Base-by-base conservation (phyloP, 2,113 vertebrate genomes). In the Perca schrenkii region DNA sequence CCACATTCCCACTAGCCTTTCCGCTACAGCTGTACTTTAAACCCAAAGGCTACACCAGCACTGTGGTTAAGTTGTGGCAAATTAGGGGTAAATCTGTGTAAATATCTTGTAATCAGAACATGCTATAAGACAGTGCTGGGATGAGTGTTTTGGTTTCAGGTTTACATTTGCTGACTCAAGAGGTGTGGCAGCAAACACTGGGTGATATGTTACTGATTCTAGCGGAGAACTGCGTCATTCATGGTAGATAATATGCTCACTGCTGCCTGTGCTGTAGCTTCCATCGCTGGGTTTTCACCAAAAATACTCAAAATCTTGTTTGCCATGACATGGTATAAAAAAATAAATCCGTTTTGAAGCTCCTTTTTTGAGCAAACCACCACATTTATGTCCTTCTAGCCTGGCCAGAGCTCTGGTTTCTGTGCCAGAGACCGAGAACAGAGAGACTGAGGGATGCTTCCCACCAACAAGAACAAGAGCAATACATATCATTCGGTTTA, bases 391-490 rank as follows among this genome's bases (percentile, higher is more conserved):
- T 77, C 34, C 50, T 46, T 54, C 25, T 62, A 78, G 77, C 52
- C 22, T 1, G 46, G 69, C 68, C 57, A 81, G 36, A 52, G 66
- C 86, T 70, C 36, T 21, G 22, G 11, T 66, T 62, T 85, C 40
- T 77, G 73, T 83, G 71, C 61, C 66, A 86, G 46, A 60, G 74
- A 82, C 34, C 3, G 34, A 80, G 67, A 80, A 73, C 54, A 78
- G 67, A 68, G 82, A 69, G 76, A 22, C 62, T 69, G 56, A 80
- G 65, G 25, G 52, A 78, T 72, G 77, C 54, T 12, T 83, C 74
- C 62, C 57, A n/a, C 65, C 79, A 72, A n/a, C 66, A 69, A 43
- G 64, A 73, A 8, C 31, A 50, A 62, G 47, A 65, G 73, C 31
- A 43, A 10, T 15, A 53, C 67, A 52, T 50, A 74, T 60, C 31